Evolutionary conservation across 2,113 vertebrate species (phyloP).

Genomic region (Protobothrops flavoviridis): DNA sequence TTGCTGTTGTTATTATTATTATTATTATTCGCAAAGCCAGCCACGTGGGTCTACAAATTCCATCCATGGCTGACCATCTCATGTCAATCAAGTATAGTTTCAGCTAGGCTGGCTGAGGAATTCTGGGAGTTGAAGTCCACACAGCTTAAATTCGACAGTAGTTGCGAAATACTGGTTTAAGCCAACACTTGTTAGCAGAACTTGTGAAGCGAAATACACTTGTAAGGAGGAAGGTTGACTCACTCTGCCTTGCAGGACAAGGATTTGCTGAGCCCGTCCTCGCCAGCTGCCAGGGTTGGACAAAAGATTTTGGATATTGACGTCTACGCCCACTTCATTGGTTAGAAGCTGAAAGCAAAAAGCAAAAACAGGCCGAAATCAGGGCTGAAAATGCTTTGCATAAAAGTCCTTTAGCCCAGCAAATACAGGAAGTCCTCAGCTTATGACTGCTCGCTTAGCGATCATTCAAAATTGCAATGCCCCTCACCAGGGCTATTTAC

Average conservation of each 20-base stretch:
- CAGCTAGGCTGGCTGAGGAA: background rate
- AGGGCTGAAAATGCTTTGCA: background rate
- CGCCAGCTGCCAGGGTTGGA: constrained; percentile 79
- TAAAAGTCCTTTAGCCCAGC: background rate
- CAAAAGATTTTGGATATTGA: constrained; percentile 81
- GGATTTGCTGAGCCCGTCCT: constrained; percentile 91
- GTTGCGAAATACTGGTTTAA: background rate
- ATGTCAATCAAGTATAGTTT: background rate
- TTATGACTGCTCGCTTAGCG: background rate
- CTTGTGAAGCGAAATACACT: background rate
- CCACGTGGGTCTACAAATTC: background rate
- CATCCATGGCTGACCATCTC: background rate
- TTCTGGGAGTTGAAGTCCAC: background rate
- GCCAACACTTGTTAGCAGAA: background rate
- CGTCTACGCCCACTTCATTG: constrained; percentile 87
- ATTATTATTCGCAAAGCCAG: background rate
- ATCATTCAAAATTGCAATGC: background rate
- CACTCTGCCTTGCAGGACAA: constrained; percentile 86
- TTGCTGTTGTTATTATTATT: no score
- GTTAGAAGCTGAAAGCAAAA: constrained; percentile 75
- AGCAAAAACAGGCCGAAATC: background rate
- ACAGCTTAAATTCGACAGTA: background rate
- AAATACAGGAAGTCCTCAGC: background rate
- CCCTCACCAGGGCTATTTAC: background rate
- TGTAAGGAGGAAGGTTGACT: constrained; percentile 33